Evolutionary conservation across 1,140 invertebrate species (phyloP), one percentile per base, ranked within the genome.

Genomic region (Littorina saxatilis): DNA sequence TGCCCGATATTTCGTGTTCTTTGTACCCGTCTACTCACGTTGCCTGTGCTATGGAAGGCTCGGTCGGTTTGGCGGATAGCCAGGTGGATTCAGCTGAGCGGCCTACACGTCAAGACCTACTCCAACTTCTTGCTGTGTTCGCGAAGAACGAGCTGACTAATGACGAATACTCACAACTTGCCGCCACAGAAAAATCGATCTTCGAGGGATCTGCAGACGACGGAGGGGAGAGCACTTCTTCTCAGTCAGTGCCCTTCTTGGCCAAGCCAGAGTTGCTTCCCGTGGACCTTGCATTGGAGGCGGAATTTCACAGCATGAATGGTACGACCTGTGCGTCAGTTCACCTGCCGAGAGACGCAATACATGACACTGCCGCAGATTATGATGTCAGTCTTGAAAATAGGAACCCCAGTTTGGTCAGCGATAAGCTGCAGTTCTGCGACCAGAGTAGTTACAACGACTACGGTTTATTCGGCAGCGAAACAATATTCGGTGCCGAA

Each of bases 81-180:
- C 3, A 23, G 39, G 0, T 4, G 43, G 13, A 23, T 29, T 11
- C 5, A 27, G 27, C 68, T 29, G 17, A 32, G 11, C 37, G 37
- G 15, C 68, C 70, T 4, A 76, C 35, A 17, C 23, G 63, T 13
- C 17, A 79, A 5, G 83, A 79, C 50, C 40, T 74, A 20, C 61
- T 63, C 37, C 50, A 27, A 35, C 39, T 85, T 17, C 47, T 83
- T 9, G 77, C 80, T 23, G 55, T 83, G 0, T 83, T 68, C 52
- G 84, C 81, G 29, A 74, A 79, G 40, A 85, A 85, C 55, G 84
- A 85, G 55, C 58, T 85, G 79, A 79, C 43, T 5, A 82, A 85
- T 35, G 75, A 72, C 3, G 82, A 81, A 35, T 75, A 83, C 20
- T 50, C 63, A 4, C 40, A 83, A 47, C 68, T 85, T 9, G 32